A percentile compares a stretch with the other conserved stretches of the same genome.
Conservation (phyloP, 2,113 vertebrate species). For the Balaeniceps rex region DNA sequence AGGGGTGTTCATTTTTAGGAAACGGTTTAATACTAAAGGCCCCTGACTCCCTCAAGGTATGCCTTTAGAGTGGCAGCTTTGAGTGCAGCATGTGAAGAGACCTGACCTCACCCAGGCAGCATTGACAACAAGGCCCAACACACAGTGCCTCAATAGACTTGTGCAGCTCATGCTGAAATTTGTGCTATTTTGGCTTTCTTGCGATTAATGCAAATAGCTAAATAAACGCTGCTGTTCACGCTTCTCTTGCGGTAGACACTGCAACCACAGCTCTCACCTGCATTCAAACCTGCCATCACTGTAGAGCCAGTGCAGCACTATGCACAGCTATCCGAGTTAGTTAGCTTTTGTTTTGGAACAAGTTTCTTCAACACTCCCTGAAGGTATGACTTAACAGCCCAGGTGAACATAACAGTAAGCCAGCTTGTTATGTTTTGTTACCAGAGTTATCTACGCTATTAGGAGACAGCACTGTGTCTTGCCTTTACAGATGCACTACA, state of each 20-base stretch:
- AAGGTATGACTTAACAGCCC: too few relatives aligned
- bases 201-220: too few relatives aligned
- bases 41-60: neutral
- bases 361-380: neutral
- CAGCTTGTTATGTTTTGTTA: neutral
- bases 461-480: too few relatives aligned
- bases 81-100: too few relatives aligned
- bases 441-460: too few relatives aligned
- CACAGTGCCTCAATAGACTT: rapidly evolving
- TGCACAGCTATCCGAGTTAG: too few relatives aligned
- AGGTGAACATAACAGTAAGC: neutral
- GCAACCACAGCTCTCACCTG: neutral
- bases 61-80: neutral
- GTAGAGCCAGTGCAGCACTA: too few relatives aligned
- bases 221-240: neutral
- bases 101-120: too few relatives aligned
- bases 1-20: neutral
- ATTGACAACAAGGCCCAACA: too few relatives aligned
- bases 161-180: neutral
- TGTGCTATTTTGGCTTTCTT: neutral
- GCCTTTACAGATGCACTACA: neutral
- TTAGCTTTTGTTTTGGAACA: neutral
- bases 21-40: too few relatives aligned
- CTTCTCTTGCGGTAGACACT: neutral
- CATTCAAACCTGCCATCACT: too few relatives aligned